These are phyloP conservation scores for Aegithalos caudatus DNA, from an alignment of 2,113 vertebrate species.

Conservation along the genomic window DNA sequence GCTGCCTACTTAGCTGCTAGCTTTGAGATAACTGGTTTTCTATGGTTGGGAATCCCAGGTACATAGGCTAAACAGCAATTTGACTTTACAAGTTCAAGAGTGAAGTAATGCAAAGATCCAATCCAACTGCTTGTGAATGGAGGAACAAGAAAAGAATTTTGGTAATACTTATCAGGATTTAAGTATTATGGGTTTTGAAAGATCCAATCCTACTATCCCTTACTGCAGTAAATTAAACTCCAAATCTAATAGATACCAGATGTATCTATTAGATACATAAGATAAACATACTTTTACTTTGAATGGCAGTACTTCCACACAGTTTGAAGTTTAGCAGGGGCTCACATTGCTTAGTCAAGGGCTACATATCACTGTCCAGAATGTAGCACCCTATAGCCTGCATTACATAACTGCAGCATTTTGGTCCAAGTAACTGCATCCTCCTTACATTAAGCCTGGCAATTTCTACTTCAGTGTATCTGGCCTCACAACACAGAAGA, in stretches of 20 bases:
- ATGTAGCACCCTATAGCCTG: not conserved
- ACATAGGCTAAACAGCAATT: not conserved
- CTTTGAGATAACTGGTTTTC: not conserved
- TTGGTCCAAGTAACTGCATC: not conserved
- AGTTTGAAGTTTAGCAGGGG: not conserved
- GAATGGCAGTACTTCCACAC: not conserved
- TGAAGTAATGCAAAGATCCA: not conserved
- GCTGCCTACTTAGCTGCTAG: not conserved
- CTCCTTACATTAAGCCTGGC: not conserved
- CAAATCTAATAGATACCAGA: not conserved
- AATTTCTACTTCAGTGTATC: not conserved
- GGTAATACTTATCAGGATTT: not conserved
- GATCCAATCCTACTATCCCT: rapidly evolving
- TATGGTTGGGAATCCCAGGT: not conserved
- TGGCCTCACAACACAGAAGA: not conserved
- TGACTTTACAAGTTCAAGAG: not conserved
- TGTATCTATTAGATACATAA: too few relatives aligned
- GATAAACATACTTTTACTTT: not conserved
- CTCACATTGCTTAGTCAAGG: not conserved
- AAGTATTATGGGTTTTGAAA: not conserved
- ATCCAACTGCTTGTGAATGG: not conserved
- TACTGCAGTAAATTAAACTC: not conserved
- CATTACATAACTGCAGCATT: not conserved
- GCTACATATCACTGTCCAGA: not conserved
- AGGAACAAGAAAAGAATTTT: not conserved